phyloP scores from a whole-genome alignment of 23 tunicate genomes.

The Ciona savignyi region DNA sequence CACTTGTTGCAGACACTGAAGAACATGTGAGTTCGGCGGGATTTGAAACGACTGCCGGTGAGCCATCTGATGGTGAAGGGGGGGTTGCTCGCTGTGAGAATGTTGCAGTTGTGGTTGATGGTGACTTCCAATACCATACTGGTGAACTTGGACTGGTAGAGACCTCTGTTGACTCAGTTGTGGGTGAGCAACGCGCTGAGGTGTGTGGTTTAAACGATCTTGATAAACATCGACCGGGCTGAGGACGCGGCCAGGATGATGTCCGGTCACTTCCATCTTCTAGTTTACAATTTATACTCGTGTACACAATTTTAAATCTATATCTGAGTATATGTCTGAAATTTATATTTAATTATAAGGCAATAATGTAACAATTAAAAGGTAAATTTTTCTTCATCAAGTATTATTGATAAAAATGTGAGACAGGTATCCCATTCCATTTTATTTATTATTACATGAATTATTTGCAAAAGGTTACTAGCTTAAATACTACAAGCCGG shows the following conservation, averaged over 20 bases:
- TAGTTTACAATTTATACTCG: too few relatives aligned
- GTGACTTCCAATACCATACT: constrained; percentile 17
- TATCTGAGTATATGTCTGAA: too few relatives aligned
- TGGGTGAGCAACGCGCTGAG: constrained; percentile 17
- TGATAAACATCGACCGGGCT: constrained; percentile 44
- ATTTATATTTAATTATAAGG: too few relatives aligned
- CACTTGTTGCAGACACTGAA: neutral
- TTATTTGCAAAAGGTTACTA: too few relatives aligned
- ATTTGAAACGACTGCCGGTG: constrained; percentile 10
- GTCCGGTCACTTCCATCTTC: constrained; percentile 38
- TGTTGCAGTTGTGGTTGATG: constrained; percentile 37
- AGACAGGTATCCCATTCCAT: too few relatives aligned
- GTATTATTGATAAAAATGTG: too few relatives aligned
- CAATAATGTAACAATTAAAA: too few relatives aligned
- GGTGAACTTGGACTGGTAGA: constrained; percentile 24
- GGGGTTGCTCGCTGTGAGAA: constrained; percentile 10
- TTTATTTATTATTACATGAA: too few relatives aligned
- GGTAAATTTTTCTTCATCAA: too few relatives aligned
- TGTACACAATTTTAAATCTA: too few relatives aligned
- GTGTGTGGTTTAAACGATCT: constrained; percentile 11
- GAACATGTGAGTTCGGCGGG: constrained; percentile 3
- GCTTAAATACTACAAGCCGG: too few relatives aligned
- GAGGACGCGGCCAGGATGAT: constrained; percentile 12
- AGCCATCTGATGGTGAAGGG: constrained; percentile 25
- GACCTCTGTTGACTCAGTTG: constrained; percentile 48